phyloP scores from a whole-genome alignment of 1,140 invertebrate genomes.

The Periplaneta americana region DNA sequence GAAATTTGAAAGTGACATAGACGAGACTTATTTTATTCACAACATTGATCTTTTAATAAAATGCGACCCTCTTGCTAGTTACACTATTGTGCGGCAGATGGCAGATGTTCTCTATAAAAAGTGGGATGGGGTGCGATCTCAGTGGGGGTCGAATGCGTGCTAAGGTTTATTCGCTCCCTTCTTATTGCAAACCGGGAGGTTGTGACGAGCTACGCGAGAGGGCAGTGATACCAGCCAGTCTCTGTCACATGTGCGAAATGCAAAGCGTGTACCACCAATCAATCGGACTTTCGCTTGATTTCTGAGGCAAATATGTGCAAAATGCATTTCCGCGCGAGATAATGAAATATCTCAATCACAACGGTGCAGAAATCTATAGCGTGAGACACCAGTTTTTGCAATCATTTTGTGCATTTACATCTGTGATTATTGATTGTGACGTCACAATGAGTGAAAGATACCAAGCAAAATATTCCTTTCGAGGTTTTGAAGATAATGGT shows the following conservation, averaged over 20 bases:
- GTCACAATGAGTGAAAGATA: constrained; percentile 1
- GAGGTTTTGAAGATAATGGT: not conserved
- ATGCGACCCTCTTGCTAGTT: not conserved
- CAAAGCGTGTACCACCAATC: not conserved
- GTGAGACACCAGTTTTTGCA: not conserved
- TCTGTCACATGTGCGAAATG: not conserved
- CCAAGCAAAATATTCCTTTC: not conserved
- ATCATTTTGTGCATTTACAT: too few species aligned
- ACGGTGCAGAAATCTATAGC: not conserved
- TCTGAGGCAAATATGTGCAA: not conserved
- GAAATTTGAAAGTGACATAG: not conserved
- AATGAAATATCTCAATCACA: not conserved
- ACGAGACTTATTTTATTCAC: not conserved
- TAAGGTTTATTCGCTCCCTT: not conserved
- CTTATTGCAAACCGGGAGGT: not conserved
- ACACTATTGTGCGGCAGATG: not conserved
- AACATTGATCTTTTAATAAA: not conserved
- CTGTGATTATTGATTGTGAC: not conserved
- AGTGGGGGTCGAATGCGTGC: not conserved
- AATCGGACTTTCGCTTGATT: not conserved
- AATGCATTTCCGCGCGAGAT: not conserved
- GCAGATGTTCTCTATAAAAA: not conserved
- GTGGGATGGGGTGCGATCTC: not conserved
- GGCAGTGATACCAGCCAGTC: not conserved
- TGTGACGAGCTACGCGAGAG: not conserved